These are phyloP conservation scores for Nasonovia ribisnigri DNA, from an alignment of 2,888 invertebrate genomes.

Conservation along the genomic window DNA sequence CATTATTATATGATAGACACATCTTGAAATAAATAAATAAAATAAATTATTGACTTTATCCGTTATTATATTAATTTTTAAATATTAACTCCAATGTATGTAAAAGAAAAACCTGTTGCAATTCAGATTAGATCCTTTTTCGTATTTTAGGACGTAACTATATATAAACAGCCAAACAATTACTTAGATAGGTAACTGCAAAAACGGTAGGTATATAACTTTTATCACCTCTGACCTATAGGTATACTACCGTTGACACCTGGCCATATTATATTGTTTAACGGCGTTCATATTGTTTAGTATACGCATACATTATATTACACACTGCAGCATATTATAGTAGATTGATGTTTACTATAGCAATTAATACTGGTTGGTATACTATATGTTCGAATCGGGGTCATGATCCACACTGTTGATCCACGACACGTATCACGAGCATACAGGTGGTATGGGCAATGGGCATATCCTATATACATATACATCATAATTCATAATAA, in stretches of 20 bases:
- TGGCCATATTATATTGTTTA: neutral
- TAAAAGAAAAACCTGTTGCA: neutral
- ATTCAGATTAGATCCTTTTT: neutral
- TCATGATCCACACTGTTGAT: slow-evolving; percentile 26
- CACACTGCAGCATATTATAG: neutral
- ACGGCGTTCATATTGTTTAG: neutral
- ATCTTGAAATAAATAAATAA: neutral
- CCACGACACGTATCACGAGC: neutral
- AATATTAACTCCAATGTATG: neutral
- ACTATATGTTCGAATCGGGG: neutral
- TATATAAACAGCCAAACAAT: neutral
- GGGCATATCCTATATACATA: neutral
- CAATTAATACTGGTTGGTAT: neutral
- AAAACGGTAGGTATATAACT: neutral
- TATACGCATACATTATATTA: neutral
- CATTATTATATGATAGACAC: neutral
- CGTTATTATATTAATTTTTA: neutral
- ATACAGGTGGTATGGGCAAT: neutral
- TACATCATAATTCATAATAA: neutral
- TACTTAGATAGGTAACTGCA: neutral
- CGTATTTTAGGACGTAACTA: neutral
- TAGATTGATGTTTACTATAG: neutral
- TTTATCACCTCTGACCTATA: neutral
- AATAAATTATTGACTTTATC: no score
- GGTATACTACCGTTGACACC: neutral